Evolutionary conservation across 2,797 vertebrate genomes (phyloP).

Genomic region (Megaceryle alcyon): DNA sequence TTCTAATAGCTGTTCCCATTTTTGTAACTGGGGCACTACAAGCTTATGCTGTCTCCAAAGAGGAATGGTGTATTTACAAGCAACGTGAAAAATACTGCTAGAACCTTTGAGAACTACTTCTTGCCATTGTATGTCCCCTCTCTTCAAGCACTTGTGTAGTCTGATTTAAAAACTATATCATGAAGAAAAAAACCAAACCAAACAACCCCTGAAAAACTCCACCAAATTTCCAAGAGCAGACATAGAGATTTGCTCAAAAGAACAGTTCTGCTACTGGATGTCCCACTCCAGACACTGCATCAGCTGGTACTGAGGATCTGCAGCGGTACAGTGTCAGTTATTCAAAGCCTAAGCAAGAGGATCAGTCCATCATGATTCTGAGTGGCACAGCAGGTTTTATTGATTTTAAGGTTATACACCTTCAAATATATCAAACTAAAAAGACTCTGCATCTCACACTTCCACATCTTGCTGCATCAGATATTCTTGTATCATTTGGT

Average conservation of each 20-base stretch:
- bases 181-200: not conserved
- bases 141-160: not conserved
- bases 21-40: not conserved
- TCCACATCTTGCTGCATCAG: slow-evolving; percentile 5
- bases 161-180: not conserved
- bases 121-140: not conserved
- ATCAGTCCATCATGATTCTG: slow-evolving; percentile 32
- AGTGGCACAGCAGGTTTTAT: not conserved
- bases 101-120: not conserved
- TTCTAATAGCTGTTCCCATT: not conserved
- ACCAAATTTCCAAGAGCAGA: not conserved
- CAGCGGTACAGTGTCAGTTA: not conserved
- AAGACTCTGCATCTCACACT: not conserved
- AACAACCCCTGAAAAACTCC: accelerated
- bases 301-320: not conserved
- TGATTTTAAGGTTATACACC: slow-evolving; percentile 49
- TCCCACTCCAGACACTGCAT: not conserved
- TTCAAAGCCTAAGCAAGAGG: not conserved
- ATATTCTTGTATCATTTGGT: not conserved
- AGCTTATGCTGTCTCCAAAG: not conserved
- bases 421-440: slow-evolving; percentile 21
- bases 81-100: not conserved
- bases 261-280: not conserved
- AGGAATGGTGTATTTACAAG: not conserved
- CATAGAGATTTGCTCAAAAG: not conserved